Percentiles rank a stretch among this genome's conserved stretches.
Conservation (phyloP, 2,888 invertebrate genomes). For the Monoplex corrugatus region DNA sequence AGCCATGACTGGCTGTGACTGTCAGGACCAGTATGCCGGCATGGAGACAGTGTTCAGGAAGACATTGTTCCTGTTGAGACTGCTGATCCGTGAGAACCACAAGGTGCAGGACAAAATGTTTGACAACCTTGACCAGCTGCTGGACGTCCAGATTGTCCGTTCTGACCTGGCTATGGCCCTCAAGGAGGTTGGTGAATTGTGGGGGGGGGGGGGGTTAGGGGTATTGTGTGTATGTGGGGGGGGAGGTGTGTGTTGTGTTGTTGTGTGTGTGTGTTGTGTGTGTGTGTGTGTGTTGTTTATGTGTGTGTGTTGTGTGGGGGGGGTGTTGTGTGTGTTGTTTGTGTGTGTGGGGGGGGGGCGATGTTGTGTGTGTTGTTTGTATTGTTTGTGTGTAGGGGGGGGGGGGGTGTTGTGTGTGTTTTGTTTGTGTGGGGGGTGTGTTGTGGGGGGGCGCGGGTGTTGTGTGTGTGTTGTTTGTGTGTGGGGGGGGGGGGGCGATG, state of each 20-base stretch:
- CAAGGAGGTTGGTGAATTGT: constrained; percentile 72
- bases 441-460: too few relatives aligned
- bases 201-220: too few relatives aligned
- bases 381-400: background rate
- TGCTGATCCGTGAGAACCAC: constrained; percentile 77
- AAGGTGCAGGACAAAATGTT: constrained; percentile 79
- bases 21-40: constrained; percentile 78
- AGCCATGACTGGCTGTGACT: too few relatives aligned
- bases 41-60: constrained; percentile 78
- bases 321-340: background rate
- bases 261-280: constrained; percentile 14
- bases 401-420: too few relatives aligned
- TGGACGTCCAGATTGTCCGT: constrained; percentile 78
- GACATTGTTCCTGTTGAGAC: constrained; percentile 73
- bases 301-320: background rate
- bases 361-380: too few relatives aligned
- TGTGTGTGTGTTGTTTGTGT: too few relatives aligned
- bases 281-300: background rate
- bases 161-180: constrained; percentile 78
- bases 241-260: constrained; percentile 1
- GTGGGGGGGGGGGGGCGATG: too few relatives aligned
- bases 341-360: background rate
- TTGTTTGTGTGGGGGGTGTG: too few relatives aligned
- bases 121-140: constrained; percentile 76
- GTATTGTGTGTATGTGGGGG: background rate